These are phyloP conservation scores for Aporophyla nigra DNA, from an alignment of 2,888 invertebrate species.

Conservation along the genomic window DNA sequence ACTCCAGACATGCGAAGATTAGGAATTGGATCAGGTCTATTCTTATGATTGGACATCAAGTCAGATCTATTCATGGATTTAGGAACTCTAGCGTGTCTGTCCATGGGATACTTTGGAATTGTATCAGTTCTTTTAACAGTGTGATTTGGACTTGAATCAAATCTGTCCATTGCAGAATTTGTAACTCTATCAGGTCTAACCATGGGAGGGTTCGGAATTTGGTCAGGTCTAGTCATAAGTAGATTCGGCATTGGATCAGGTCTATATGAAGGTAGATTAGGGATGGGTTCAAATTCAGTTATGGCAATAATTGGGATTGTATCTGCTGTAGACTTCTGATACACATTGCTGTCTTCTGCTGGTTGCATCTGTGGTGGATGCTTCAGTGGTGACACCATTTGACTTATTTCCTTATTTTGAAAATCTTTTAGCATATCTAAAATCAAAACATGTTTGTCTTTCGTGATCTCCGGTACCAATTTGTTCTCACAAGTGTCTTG, in stretches of 20 bases:
- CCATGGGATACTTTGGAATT: constrained; percentile 59
- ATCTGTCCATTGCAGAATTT: constrained; percentile 29
- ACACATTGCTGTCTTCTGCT: constrained; percentile 47
- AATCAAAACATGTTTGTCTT: constrained; percentile 78
- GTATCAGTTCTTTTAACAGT: constrained; percentile 54
- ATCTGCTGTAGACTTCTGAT: constrained; percentile 31
- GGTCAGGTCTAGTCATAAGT: constrained; percentile 51
- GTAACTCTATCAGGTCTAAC: constrained; percentile 11
- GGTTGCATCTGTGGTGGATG: constrained; percentile 48
- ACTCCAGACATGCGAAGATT: constrained; percentile 28
- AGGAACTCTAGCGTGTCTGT: constrained; percentile 66
- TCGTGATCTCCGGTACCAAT: constrained; percentile 70
- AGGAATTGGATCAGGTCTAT: constrained; percentile 6
- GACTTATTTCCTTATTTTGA: constrained; percentile 71
- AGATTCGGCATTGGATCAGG: constrained; percentile 68
- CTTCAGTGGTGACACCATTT: constrained; percentile 65
- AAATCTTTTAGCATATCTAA: constrained; percentile 79
- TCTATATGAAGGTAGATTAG: constrained; percentile 23
- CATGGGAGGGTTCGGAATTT: constrained; percentile 59
- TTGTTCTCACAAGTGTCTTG: constrained; percentile 61
- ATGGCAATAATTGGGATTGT: constrained; percentile 20
- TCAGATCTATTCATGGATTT: constrained; percentile 30
- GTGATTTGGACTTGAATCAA: constrained; percentile 66
- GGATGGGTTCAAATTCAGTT: constrained; percentile 34
- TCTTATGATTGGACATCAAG: constrained; percentile 20